Conservation (phyloP, 2,888 invertebrate genomes). For the Eumacrocentrus americanus region DNA sequence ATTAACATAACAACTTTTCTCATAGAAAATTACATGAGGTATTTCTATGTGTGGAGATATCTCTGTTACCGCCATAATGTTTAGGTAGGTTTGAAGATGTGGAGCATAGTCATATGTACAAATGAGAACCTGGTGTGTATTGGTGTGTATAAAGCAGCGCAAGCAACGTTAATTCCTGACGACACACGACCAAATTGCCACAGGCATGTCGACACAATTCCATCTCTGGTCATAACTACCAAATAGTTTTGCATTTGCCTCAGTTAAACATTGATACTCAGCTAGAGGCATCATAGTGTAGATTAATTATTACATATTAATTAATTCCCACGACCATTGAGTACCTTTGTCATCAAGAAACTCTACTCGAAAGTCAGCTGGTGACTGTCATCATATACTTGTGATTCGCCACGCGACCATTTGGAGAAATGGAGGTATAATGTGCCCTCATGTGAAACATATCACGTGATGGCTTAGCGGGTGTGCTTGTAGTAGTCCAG, state of each 20-base stretch:
- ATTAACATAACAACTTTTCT: no score
- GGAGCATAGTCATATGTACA: constrained; percentile 31
- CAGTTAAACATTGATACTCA: no score
- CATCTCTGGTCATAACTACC: no score
- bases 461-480: constrained; percentile 12
- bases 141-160: no score
- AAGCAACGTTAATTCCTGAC: no score
- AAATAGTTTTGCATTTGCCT: no score
- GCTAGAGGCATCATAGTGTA: no score
- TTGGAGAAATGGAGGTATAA: constrained; percentile 34
- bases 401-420: constrained; percentile 36
- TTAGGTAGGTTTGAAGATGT: neutral
- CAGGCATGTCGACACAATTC: neutral
- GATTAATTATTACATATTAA: no score
- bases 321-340: neutral
- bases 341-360: no score
- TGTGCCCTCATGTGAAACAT: constrained; percentile 38
- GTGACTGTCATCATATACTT: constrained; percentile 7
- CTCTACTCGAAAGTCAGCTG: neutral
- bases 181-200: constrained; percentile 10
- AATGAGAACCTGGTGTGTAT: neutral
- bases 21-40: no score
- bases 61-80: no score
- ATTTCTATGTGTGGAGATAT: no score
- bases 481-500: neutral